Evolutionary conservation across 2,113 vertebrate genomes (phyloP).

Genomic region (Neolamprologus toae): DNA sequence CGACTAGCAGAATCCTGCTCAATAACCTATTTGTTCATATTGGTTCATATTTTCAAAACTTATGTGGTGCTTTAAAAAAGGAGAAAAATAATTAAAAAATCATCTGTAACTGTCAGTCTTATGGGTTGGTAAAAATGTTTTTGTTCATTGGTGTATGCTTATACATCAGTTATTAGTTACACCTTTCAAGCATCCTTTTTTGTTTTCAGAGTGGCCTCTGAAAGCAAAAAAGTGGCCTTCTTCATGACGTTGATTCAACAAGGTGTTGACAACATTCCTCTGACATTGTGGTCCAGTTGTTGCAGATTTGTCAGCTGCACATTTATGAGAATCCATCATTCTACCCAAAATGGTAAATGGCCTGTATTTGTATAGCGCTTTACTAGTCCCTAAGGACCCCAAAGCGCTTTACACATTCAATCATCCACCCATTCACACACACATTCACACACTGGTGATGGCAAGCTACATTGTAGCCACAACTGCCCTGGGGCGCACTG

Average conservation of each 20-base stretch:
- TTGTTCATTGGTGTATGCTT: background rate
- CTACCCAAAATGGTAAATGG: background rate
- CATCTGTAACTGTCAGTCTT: background rate
- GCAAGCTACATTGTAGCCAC: background rate
- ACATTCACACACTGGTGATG: background rate
- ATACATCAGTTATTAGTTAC: background rate
- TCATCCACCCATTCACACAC: background rate
- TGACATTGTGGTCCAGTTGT: background rate
- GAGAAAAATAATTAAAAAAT: background rate
- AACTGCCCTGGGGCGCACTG: background rate
- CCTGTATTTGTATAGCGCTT: background rate
- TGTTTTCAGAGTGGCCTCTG: background rate
- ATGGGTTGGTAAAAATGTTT: background rate
- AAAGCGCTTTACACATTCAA: background rate
- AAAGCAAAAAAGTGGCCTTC: background rate
- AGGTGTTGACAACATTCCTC: background rate
- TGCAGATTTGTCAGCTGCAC: background rate
- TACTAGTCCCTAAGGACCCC: background rate
- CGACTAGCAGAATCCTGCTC: background rate
- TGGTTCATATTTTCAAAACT: background rate
- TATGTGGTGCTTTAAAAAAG: background rate
- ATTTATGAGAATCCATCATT: background rate
- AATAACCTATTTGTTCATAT: fast-evolving
- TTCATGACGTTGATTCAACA: background rate
- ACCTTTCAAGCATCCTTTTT: background rate